Base-by-base conservation (phyloP, 2,888 invertebrate genomes). In the Hedya salicella region DNA sequence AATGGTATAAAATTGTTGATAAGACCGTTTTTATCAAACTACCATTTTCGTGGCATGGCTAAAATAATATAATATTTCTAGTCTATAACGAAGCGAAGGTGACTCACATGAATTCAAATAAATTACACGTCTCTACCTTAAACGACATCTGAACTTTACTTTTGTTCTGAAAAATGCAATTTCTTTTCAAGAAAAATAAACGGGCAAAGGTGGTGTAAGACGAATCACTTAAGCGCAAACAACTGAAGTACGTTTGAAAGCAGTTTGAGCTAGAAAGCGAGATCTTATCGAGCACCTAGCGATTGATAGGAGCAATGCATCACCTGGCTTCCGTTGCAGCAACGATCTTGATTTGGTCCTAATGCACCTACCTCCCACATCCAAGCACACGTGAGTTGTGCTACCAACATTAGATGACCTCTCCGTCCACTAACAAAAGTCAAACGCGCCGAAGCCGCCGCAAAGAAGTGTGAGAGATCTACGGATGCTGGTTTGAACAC, bases 301-400 rank as follows among this genome's bases (percentile, higher is more conserved):
- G 85, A 89, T 89, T 85, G 89, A 86, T 78, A 74, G 75, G 75
- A 75, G 87, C 85, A 85, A 91, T 91, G 88, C 89, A 91, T 91
- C 89, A 91, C 88, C 85, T 85, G 80, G 87, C 90, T 91, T 90
- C 89, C 90, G 88, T 85, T 89, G 86, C 87, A 87, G 81, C 84
- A 77, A 75, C 78, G 79, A 90, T 91, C 90, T 89, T 90, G 91
- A 91, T 91, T 82, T 86, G 84, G 85, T 84, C 80, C 81, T 85
- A 87, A 87, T 83, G 81, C 62, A 70, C 67, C 67, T 85, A 86
- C 88, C 88, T 88, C 90, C 90, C 87, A 89, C 89, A 85, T 87
- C 81, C 78, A 67, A 71, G 78, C 60, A 68, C 79, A 82, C 76
- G 81, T 83, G 84, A 88, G 78, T 79, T 78, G 83, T 81, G 73